Evolutionary conservation across 2,797 vertebrate genomes (phyloP).

Genomic region (Bradypodion ventrale): DNA sequence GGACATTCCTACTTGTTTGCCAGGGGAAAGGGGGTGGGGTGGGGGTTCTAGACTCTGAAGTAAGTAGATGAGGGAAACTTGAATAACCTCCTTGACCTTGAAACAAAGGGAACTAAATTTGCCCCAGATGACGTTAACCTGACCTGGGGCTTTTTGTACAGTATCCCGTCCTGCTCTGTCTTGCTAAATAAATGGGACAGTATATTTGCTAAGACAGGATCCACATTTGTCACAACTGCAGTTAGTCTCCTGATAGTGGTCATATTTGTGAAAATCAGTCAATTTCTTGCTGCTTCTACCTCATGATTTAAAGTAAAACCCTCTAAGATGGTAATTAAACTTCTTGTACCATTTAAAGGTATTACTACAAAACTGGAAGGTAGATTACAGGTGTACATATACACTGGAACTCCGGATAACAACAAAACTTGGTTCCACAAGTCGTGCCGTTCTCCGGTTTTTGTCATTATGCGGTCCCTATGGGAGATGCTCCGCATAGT

Average conservation of each 20-base stretch:
- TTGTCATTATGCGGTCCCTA: no score
- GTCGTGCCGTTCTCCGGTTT: no score
- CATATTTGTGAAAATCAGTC: neutral
- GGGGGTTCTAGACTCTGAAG: neutral
- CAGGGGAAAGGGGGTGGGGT: no score
- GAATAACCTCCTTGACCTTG: neutral
- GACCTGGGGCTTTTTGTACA: neutral
- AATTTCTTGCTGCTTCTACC: slow-evolving; percentile 25
- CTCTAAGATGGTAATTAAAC: neutral
- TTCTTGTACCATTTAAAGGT: neutral
- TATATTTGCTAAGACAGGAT: neutral
- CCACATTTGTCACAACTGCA: slow-evolving; percentile 6
- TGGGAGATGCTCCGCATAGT: no score
- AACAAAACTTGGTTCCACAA: no score
- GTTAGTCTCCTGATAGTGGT: neutral
- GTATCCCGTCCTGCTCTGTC: neutral
- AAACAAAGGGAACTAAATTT: slow-evolving; percentile 1
- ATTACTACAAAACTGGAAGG: slow-evolving; percentile 2
- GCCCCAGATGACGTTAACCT: neutral
- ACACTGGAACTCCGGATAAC: no score
- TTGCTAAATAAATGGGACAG: neutral
- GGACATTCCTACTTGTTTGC: neutral
- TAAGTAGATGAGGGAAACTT: neutral
- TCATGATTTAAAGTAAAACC: slow-evolving; percentile 11
- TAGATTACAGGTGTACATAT: neutral